phyloP scores from a whole-genome alignment of 2,888 invertebrate genomes.

The Nomada fabriciana region DNA sequence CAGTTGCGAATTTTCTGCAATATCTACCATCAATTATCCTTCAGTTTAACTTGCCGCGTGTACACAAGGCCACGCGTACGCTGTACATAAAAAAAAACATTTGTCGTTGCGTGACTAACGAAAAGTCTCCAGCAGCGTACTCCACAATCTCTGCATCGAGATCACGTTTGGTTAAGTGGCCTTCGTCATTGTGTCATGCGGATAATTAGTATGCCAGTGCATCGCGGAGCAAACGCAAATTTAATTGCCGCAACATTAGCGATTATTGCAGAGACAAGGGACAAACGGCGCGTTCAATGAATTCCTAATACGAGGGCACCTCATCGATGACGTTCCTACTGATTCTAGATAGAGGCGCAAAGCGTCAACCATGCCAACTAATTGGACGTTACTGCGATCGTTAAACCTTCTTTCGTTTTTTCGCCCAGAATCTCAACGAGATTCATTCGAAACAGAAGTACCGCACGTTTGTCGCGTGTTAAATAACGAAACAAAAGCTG shows the following conservation, averaged over 20 bases:
- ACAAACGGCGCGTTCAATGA: constrained; percentile 48
- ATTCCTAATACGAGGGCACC: constrained; percentile 41
- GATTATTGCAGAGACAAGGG: constrained; percentile 40
- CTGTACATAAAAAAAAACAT: not conserved
- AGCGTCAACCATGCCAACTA: not conserved
- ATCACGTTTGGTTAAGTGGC: constrained; percentile 42
- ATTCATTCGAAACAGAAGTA: not conserved
- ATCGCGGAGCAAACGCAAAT: constrained; percentile 63
- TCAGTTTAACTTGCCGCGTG: not conserved
- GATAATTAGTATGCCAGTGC: constrained; percentile 63
- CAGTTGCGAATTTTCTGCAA: not conserved
- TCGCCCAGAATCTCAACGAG: not conserved
- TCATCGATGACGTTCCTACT: not conserved
- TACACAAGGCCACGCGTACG: constrained; percentile 10
- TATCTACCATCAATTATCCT: not conserved
- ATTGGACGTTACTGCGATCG: constrained; percentile 35
- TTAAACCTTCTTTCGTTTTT: constrained; percentile 7
- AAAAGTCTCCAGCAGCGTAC: constrained; percentile 5
- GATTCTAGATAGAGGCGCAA: constrained; percentile 5
- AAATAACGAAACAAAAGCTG: constrained; percentile 32
- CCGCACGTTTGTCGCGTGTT: not conserved
- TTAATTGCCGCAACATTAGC: constrained; percentile 68
- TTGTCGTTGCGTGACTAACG: constrained; percentile 7
- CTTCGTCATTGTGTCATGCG: constrained; percentile 43
- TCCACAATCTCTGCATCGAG: constrained; percentile 19